Base-by-base conservation (phyloP, 2,113 vertebrate genomes). In the Hippolais icterina region DNA sequence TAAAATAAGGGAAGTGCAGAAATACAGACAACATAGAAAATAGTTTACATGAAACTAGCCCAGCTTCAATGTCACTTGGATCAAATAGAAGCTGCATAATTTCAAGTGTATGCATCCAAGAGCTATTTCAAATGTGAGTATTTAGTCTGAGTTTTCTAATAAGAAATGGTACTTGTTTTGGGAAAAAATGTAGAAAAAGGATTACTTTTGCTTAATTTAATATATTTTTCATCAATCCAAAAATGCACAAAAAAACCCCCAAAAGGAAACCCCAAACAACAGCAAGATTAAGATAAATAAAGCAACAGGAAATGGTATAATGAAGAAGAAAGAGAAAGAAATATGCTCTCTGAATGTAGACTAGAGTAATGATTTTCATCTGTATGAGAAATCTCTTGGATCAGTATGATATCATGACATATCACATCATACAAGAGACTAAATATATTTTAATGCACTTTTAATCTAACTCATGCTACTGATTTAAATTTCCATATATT, bases 231-330 rank as follows among this genome's bases (percentile, higher is more conserved):
- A 65, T 87, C 18, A 66, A 39, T 27, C 14, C 17, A 44, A 44
- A 60, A 2, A 52, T 9, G 4, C 12, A 9, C 7, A n/a, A 42
- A 10, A 42, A 11, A 3, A 4, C 23, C 10, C 12, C 3, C 4
- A 59, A 50, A 66, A 31, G 10, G 2, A 39, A 66, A 16, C 3
- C 4, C 3, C 1, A 21, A 50, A 20, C 6, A 29, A 20, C 13
- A 42, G 1, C 3, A 69, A 76, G 11, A 23, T 33, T 22, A 59
- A 46, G 16, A 60, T 68, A 22, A 77, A 83, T 42, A 76, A 53
- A 82, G 6, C 6, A 42, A 42, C 13, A 68, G 18, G 47, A 83
- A 79, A 50, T 29, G 2, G 15, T 41, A 49, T 9, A 53, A 50
- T 65, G 22, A 49, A 79, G 70, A 56, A 69, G 11, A 56, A 21